phyloP scores from a whole-genome alignment of 2,797 vertebrate genomes.

The Limnodromus scolopaceus region DNA sequence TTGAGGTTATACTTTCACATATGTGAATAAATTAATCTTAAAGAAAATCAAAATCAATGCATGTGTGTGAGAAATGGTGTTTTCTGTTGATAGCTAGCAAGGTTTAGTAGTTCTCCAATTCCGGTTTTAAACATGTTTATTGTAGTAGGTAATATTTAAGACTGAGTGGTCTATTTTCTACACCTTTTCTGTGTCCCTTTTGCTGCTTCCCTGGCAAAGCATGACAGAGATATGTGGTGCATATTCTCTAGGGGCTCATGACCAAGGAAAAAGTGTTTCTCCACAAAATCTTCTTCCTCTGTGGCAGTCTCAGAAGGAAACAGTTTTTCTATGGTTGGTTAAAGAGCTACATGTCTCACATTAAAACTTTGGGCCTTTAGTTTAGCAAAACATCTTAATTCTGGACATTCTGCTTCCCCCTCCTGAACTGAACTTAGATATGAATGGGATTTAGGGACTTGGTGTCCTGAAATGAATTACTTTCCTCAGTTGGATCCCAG shows the following conservation, averaged over 20 bases:
- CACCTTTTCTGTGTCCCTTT: not conserved
- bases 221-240: not conserved
- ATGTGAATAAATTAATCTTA: not conserved
- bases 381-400: not conserved
- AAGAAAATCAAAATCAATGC: not conserved
- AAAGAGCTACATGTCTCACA: not conserved
- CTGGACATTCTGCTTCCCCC: not conserved
- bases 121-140: not conserved
- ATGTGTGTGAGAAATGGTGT: not conserved
- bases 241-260: not conserved
- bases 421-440: not conserved
- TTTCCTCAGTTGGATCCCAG: not conserved
- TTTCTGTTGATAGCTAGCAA: not conserved
- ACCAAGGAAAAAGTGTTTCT: not conserved
- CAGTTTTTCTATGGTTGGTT: not conserved
- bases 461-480: not conserved
- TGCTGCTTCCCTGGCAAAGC: not conserved
- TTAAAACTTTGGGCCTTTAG: not conserved
- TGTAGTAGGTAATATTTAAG: not conserved
- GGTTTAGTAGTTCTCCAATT: not conserved
- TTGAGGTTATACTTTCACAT: not conserved
- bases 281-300: not conserved
- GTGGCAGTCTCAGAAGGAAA: not conserved
- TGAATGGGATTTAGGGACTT: not conserved
- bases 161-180: not conserved